Evolutionary conservation across 2,888 invertebrate species (phyloP).

Genomic region (Pharmacophagus antenor): DNA sequence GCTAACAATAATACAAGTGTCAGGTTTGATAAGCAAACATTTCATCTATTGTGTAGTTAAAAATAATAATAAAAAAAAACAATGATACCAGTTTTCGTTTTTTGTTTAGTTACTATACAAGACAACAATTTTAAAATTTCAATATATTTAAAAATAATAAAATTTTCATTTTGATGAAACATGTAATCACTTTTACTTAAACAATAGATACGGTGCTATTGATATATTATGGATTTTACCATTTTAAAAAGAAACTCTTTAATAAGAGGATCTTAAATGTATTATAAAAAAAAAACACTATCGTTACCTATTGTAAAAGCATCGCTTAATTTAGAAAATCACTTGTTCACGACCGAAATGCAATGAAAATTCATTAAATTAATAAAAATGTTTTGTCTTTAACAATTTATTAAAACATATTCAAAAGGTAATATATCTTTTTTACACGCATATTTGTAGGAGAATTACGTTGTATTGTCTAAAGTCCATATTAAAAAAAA

Average conservation of each 20-base stretch:
- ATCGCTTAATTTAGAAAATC: background rate
- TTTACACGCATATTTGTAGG: background rate
- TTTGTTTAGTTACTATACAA: background rate
- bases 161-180: background rate
- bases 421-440: background rate
- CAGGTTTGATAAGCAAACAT: too few species aligned
- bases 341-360: background rate
- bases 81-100: background rate
- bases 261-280: background rate
- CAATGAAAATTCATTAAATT: background rate
- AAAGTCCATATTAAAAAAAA: background rate
- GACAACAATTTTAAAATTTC: background rate
- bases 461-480: background rate
- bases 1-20: too few species aligned
- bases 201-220: background rate
- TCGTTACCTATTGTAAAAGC: background rate
- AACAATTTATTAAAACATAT: slow-evolving; percentile 4
- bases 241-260: background rate
- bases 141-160: background rate
- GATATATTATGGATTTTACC: background rate
- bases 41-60: too few species aligned
- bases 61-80: too few species aligned
- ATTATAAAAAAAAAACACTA: background rate
- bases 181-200: background rate
- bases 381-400: slow-evolving; percentile 2